Evolutionary conservation across 2,888 invertebrate genomes (phyloP).

Genomic region (Oligia latruncula): DNA sequence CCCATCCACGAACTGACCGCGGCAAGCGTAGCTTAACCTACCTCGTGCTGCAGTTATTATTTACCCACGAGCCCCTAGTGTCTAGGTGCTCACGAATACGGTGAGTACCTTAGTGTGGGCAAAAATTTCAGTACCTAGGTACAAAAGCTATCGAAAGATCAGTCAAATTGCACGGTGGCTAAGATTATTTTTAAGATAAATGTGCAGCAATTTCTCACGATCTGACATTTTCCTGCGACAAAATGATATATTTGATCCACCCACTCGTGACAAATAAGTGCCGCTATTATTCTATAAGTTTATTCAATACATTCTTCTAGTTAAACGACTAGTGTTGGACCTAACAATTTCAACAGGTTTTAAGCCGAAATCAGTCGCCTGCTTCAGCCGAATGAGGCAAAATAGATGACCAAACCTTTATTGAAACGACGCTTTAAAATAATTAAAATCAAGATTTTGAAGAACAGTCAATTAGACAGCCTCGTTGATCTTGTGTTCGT

Average conservation of each 20-base stretch:
- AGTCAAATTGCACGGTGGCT: neutral
- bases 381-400: neutral
- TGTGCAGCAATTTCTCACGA: slow-evolving; percentile 36
- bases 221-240: slow-evolving; percentile 42
- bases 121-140: neutral
- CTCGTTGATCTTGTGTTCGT: neutral
- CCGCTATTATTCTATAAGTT: slow-evolving; percentile 48
- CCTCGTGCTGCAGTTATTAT: neutral
- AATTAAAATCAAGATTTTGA: neutral
- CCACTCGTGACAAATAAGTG: slow-evolving; percentile 39
- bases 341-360: neutral
- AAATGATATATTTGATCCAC: slow-evolving; percentile 46
- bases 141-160: neutral
- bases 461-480: neutral
- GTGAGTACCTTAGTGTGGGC: neutral
- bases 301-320: slow-evolving; percentile 50
- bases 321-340: slow-evolving; percentile 38
- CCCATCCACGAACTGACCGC: neutral
- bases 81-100: neutral
- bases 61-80: neutral
- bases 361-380: neutral
- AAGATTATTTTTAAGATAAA: slow-evolving; percentile 29
- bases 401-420: neutral
- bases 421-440: neutral
- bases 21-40: neutral